Percentiles rank a stretch among this genome's conserved stretches.
phyloP scores from a whole-genome alignment of 2,888 invertebrate genomes.

The Campoplex capitator region DNA sequence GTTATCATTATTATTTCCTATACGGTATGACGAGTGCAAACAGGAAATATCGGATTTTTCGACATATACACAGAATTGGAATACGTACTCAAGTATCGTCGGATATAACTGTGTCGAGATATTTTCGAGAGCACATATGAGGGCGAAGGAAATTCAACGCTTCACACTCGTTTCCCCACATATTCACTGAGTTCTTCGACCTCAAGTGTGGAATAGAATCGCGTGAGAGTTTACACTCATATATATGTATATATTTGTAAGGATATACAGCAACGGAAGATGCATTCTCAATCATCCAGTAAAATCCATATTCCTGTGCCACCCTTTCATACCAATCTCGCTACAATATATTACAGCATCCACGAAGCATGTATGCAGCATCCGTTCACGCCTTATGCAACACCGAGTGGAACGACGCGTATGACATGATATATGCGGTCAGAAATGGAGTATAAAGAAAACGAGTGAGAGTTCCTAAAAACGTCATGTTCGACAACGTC shows the following conservation, averaged over 20 bases:
- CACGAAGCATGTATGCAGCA: slow-evolving; percentile 16
- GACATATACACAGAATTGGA: slow-evolving; percentile 30
- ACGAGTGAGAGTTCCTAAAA: neutral
- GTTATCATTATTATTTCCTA: slow-evolving; percentile 17
- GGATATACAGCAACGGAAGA: slow-evolving; percentile 39
- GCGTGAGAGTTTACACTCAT: slow-evolving; percentile 19
- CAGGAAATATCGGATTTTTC: slow-evolving; percentile 51
- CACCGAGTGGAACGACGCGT: slow-evolving; percentile 9
- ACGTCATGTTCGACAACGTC: slow-evolving; percentile 5
- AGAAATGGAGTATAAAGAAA: slow-evolving; percentile 10
- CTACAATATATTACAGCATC: slow-evolving; percentile 34
- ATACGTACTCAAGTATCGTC: slow-evolving; percentile 17
- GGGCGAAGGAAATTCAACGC: slow-evolving; percentile 33
- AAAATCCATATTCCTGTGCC: slow-evolving; percentile 45
- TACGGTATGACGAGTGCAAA: slow-evolving; percentile 7
- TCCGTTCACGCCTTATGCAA: neutral
- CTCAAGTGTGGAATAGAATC: slow-evolving; percentile 46
- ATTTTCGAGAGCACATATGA: slow-evolving; percentile 35
- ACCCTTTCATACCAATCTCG: slow-evolving; percentile 37
- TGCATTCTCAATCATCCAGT: slow-evolving; percentile 58
- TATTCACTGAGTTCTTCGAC: slow-evolving; percentile 35
- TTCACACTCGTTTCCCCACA: slow-evolving; percentile 34
- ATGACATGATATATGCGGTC: slow-evolving; percentile 28
- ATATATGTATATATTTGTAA: slow-evolving; percentile 2
- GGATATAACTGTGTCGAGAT: slow-evolving; percentile 25